Base-by-base conservation (phyloP, 2,113 vertebrate genomes). In the Halichoerus grypus region DNA sequence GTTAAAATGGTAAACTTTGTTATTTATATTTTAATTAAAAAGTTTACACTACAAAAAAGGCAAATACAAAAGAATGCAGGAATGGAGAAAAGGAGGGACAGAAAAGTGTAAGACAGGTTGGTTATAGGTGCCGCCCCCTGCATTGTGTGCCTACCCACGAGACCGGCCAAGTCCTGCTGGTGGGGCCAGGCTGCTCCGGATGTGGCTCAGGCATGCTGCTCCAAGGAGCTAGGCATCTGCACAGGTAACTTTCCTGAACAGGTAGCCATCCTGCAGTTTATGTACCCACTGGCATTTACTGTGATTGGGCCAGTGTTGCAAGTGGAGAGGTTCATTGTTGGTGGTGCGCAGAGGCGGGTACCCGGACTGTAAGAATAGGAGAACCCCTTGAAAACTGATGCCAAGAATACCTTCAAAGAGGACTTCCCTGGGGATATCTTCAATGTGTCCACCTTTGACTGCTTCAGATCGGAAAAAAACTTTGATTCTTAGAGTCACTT, bases 321-420 rank as follows among this genome's bases (percentile, higher is more conserved):
- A 99, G 98, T 72, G 98, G 99, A 46, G 99, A 99, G 61, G 98
- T 99, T 51, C 98, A 99, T 98, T 99, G 98, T 99, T 99, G 99
- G 99, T 99, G 96, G 99, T 99, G 98, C 99, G 99, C 98, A 99
- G 99, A 87, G 99, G 99, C 95, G 99, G 99, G 99, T 99, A 99
- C 98, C 99, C 99, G 16, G 99, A 99, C 98, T 99, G 99, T 98
- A 99, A 99, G 98, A 99, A 99, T 85, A 98, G 96, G 31, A 99
- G 99, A 97, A 99, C 99, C 99, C 99, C 16, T 99, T 99, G 99
- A 99, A 99, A 98, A 98, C 99, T 0, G 99, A 99, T 92, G 98
- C 99, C 95, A 99, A 99, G 95, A 99, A 99, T 97, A 99, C 97
- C 19, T 99, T 99, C 98, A 99, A 99, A 95, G 99, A 99, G 69